Percentiles rank a stretch among this genome's conserved stretches.
Evolutionary conservation across 2,113 vertebrate genomes (phyloP).

Genomic region (Synodontis membranacea): DNA sequence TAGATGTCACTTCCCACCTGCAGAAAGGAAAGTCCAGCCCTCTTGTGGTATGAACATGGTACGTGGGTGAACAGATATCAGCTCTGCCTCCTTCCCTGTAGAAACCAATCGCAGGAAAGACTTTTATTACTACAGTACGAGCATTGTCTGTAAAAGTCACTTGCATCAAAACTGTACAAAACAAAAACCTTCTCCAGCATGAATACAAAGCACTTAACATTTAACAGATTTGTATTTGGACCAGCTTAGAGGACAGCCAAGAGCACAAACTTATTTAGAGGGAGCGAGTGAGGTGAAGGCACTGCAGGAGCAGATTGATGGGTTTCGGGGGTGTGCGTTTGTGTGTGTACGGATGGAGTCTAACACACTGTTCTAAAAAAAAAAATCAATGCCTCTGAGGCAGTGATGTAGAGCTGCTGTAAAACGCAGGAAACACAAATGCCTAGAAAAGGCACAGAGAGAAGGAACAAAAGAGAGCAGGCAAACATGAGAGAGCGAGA

Average conservation of each 20-base stretch:
- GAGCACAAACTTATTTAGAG: background rate
- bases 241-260: background rate
- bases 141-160: background rate
- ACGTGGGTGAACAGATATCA: conserved; percentile 81
- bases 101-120: conserved; percentile 51
- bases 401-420: conserved; percentile 4
- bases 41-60: conserved; percentile 78
- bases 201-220: conserved; percentile 34
- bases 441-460: background rate
- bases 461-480: background rate
- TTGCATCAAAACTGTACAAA: background rate
- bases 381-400: conserved; percentile 28
- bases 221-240: background rate
- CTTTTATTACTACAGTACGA: background rate
- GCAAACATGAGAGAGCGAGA: background rate
- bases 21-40: conserved; percentile 83
- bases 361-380: conserved; percentile 28
- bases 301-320: conserved; percentile 23
- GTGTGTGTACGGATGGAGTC: conserved; percentile 1
- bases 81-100: conserved; percentile 76
- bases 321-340: background rate
- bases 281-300: background rate
- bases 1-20: conserved; percentile 73
- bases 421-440: conserved; percentile 5
- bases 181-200: background rate